These are phyloP conservation scores for Thaleichthys pacificus DNA, from an alignment of 2,797 vertebrate species.

Conservation along the genomic window DNA sequence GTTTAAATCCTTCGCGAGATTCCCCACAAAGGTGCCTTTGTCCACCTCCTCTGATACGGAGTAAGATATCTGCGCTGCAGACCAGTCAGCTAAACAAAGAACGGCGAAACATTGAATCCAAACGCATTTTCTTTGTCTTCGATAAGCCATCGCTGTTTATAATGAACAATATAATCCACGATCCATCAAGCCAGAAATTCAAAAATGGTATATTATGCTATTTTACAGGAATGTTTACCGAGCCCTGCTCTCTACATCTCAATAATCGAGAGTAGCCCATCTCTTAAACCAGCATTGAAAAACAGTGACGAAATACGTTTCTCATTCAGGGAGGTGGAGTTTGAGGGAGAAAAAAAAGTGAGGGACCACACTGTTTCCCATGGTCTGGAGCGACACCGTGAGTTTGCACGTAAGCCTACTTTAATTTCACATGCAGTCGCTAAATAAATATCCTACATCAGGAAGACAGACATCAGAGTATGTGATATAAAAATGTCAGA, in stretches of 20 bases:
- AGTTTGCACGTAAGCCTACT: background rate
- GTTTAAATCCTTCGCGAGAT: constrained; percentile 74
- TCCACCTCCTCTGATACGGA: constrained; percentile 71
- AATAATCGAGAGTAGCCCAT: background rate
- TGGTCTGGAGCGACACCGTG: constrained; percentile 29
- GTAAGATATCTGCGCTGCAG: constrained; percentile 69
- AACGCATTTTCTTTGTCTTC: constrained; percentile 8
- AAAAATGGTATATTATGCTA: background rate
- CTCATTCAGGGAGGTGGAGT: constrained; percentile 18
- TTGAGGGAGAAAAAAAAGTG: background rate
- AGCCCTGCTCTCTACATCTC: background rate
- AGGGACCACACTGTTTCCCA: background rate
- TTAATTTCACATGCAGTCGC: background rate
- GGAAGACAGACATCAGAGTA: background rate
- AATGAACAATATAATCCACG: background rate
- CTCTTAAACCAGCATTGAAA: background rate
- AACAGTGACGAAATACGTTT: background rate
- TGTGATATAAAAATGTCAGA: background rate
- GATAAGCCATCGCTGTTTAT: background rate
- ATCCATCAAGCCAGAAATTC: background rate
- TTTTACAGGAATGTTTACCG: background rate
- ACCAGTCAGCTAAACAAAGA: constrained; percentile 52
- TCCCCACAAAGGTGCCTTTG: constrained; percentile 73
- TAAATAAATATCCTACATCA: background rate
- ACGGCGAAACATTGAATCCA: constrained; percentile 19